Evolutionary conservation across 2,113 vertebrate species (phyloP), one percentile per base, ranked within the genome.

Genomic region (Pedionomus torquatus): DNA sequence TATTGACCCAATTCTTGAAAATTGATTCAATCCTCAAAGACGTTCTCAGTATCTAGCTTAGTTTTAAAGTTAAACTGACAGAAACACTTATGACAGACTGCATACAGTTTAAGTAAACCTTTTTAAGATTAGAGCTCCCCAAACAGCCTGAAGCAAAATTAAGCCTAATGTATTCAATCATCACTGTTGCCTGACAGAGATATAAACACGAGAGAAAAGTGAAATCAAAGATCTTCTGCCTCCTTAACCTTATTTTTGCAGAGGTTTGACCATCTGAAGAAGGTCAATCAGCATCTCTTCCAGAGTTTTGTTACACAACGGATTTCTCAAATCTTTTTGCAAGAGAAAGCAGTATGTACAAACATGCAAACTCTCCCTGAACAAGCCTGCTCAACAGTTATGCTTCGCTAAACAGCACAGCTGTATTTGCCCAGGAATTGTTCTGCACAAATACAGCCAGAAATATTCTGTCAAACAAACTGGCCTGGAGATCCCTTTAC

Each of bases 1-100:
- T 86, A 86, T 52, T 90, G 75, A 88, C 52, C 44, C 43, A 90
- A 0, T 92, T 96, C 76, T 80, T 86, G 70, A 83, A 95, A 95
- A 80, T 2, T 90, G 90, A 90, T 71, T 95, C 66, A 79, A 19
- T 80, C 39, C 15, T 72, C 85, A 61, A 55, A 80, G 21, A 65
- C 13, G 28, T 57, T 85, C 75, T 81, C 35, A 57, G 44, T 20
- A 70, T 57, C 48, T 51, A 70, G 20, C 33, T 77, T 43, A 68
- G 44, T 70, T 93, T 88, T 46, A 77, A 77, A 93, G 63, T 75
- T 63, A 49, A 69, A 65, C n/a, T 77, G 31, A 74, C 18, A 84
- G 61, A 75, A 87, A 54, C 13, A 58, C 69, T 55, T 69, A 61
- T 30, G 54, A 49, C 11, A 3, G 52, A 76, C 54, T 77, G 13